phyloP scores from a whole-genome alignment of 1,140 invertebrate species.

The Zophobas atratus region DNA sequence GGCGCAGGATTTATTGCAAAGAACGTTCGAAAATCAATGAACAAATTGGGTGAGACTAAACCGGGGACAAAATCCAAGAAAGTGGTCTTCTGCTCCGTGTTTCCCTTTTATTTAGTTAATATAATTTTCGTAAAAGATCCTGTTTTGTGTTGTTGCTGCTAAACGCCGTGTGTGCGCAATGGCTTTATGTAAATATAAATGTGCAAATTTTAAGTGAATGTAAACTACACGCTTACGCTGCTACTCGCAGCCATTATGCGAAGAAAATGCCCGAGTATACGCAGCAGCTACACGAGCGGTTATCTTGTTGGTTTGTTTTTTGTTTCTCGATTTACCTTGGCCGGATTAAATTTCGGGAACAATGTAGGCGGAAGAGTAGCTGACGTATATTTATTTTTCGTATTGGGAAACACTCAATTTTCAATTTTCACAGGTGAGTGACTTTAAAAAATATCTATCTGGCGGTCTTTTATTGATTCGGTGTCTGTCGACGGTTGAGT shows the following conservation, averaged over 20 bases:
- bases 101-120: neutral
- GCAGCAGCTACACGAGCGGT: too few relatives aligned
- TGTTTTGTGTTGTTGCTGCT: too few relatives aligned
- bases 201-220: too few relatives aligned
- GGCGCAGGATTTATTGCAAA: neutral
- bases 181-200: too few relatives aligned
- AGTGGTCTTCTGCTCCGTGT: neutral
- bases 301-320: neutral
- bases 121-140: too few relatives aligned
- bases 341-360: conserved; percentile 7
- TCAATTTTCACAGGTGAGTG: conserved; percentile 30
- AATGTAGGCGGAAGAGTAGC: neutral
- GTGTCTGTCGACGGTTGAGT: neutral
- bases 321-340: neutral
- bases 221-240: too few relatives aligned
- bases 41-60: conserved; percentile 4
- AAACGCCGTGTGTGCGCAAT: too few relatives aligned
- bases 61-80: neutral
- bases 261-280: too few relatives aligned
- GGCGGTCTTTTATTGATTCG: neutral
- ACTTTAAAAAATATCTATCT: neutral
- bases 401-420: conserved; percentile 12
- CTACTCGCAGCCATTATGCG: too few relatives aligned
- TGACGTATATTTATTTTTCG: conserved; percentile 10
- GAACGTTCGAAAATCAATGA: conserved; percentile 28